Percentiles rank a stretch among this genome's conserved stretches.
Conservation (phyloP, 2,113 vertebrate genomes). For the Apodemus speciosus region DNA sequence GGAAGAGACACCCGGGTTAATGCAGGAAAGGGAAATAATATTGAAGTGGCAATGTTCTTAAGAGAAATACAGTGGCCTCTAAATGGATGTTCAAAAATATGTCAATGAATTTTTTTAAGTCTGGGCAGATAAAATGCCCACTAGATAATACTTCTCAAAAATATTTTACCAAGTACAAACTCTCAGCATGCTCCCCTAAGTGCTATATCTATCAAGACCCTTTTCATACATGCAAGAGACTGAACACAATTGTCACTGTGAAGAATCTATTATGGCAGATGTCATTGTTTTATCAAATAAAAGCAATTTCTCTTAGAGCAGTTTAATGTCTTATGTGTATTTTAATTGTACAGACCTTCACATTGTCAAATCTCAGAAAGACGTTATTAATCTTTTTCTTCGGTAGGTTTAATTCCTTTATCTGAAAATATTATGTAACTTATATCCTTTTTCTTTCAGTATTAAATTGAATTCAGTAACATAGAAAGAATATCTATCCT, state of each 20-base stretch:
- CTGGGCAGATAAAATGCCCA: not conserved
- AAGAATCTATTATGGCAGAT: not conserved
- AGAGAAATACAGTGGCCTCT: not conserved
- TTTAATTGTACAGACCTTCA: not conserved
- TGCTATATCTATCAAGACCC: not conserved
- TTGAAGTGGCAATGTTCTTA: conserved; percentile 17
- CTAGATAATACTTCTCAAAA: not conserved
- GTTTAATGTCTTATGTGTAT: not conserved
- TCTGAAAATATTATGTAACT: not conserved
- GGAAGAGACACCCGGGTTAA: not conserved
- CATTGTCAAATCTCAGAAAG: conserved; percentile 1
- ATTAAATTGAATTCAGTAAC: not conserved
- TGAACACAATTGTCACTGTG: not conserved
- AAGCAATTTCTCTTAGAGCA: not conserved
- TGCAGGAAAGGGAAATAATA: not conserved
- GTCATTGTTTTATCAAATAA: not conserved
- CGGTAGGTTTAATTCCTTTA: not conserved
- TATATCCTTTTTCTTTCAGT: not conserved
- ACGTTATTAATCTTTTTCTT: not conserved
- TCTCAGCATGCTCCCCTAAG: not conserved
- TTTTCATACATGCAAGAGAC: not conserved
- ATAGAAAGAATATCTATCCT: not conserved
- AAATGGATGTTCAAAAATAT: not conserved
- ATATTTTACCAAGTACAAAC: not conserved
- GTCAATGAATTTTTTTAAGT: not conserved